Evolutionary conservation across 2,888 invertebrate species (phyloP).

Genomic region (Helleia helle): DNA sequence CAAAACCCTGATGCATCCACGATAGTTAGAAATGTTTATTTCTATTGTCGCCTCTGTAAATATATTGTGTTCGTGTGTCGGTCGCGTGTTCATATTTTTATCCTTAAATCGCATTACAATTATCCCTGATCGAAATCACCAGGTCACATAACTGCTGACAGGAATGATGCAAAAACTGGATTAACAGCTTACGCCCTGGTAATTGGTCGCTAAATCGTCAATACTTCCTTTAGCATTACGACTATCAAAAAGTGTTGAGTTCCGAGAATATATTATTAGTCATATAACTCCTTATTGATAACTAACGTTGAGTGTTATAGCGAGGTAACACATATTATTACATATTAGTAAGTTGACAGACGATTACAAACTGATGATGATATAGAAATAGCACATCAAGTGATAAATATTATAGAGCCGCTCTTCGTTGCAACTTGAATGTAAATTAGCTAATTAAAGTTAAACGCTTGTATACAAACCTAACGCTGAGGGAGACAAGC

Average conservation of each 20-base stretch:
- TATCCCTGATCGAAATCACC: constrained; percentile 6
- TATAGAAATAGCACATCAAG: constrained; percentile 36
- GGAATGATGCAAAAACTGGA: constrained; percentile 1
- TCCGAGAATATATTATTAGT: no score
- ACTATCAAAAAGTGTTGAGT: no score
- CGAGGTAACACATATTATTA: no score
- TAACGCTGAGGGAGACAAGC: no score
- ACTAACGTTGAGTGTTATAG: no score
- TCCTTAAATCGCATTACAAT: constrained; percentile 1
- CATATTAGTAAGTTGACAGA: no score
- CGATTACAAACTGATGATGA: no score
- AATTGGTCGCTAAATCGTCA: no score
- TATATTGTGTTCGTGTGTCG: background rate
- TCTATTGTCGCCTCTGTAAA: background rate
- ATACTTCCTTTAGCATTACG: no score
- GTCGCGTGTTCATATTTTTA: constrained; percentile 3
- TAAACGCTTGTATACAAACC: constrained; percentile 52
- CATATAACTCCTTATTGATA: no score
- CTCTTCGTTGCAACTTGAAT: constrained; percentile 63
- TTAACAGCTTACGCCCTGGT: background rate
- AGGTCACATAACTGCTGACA: constrained; percentile 1
- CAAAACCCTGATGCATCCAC: no score
- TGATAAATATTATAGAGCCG: constrained; percentile 58
- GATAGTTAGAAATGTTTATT: background rate
- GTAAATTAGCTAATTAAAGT: constrained; percentile 64